These are phyloP conservation scores for Siniperca chuatsi DNA, from an alignment of 2,113 vertebrate species.

Conservation along the genomic window DNA sequence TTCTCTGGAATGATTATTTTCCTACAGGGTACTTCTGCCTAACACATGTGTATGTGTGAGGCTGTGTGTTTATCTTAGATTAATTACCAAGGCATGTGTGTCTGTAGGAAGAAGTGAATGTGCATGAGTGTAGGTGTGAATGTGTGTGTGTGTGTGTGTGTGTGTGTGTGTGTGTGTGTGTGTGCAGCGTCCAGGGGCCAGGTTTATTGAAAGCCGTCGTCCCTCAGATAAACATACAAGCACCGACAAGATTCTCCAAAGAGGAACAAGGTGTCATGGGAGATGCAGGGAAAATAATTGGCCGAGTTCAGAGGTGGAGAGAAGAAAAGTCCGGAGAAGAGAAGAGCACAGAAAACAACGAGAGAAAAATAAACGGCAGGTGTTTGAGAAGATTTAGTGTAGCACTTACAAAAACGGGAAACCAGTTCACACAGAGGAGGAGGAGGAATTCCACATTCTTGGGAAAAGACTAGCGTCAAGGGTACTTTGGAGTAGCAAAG, in stretches of 20 bases:
- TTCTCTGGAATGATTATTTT: conserved; percentile 76
- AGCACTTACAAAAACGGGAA: conserved; percentile 75
- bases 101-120: conserved; percentile 46
- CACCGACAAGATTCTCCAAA: conserved; percentile 71
- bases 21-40: conserved; percentile 57
- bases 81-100: conserved; percentile 67
- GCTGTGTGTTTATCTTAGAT: conserved; percentile 71
- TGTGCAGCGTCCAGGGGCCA: conserved; percentile 29
- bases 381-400: conserved; percentile 82
- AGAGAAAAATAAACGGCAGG: conserved; percentile 81
- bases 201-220: conserved; percentile 74
- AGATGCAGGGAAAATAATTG: conserved; percentile 76
- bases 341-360: conserved; percentile 67
- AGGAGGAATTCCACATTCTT: conserved; percentile 73
- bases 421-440: conserved; percentile 55
- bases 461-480: conserved; percentile 73
- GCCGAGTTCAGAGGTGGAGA: conserved; percentile 61
- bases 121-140: conserved; percentile 24
- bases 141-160: conserved; percentile 35
- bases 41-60: conserved; percentile 57
- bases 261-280: conserved; percentile 77
- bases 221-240: conserved; percentile 77
- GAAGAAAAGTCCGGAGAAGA: conserved; percentile 47
- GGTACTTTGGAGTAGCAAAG: conserved; percentile 56
- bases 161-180: conserved; percentile 39